Conservation (phyloP, 2,113 vertebrate genomes). For the Clarias magur region DNA sequence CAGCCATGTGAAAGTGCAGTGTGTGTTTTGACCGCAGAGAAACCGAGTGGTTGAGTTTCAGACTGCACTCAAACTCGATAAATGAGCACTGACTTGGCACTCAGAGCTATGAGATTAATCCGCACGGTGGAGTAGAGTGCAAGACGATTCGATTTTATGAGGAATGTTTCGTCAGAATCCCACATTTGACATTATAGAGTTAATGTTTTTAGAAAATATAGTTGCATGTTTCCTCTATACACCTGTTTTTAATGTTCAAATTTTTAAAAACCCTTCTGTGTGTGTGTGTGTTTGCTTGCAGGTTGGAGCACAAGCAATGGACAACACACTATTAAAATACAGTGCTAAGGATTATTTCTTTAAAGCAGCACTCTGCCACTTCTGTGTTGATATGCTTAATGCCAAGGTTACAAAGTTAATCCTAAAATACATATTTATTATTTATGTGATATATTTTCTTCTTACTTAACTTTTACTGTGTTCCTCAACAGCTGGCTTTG, state of each 20-base stretch:
- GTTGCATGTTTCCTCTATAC: background rate
- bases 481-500: conserved; percentile 76
- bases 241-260: background rate
- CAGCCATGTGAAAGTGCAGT: background rate
- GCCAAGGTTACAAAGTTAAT: conserved; percentile 76
- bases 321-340: conserved; percentile 90
- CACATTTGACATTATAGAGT: background rate
- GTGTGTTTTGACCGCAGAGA: background rate
- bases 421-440: too few species aligned
- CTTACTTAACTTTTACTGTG: background rate
- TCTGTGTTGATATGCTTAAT: conserved; percentile 92
- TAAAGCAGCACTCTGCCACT: conserved; percentile 90
- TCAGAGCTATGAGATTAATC: background rate
- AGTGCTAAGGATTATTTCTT: conserved; percentile 95
- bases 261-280: background rate
- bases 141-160: background rate
- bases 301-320: conserved; percentile 87
- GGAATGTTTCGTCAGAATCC: background rate
- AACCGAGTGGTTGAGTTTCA: too few species aligned
- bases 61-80: too few species aligned
- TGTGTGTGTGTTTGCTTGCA: conserved; percentile 34
- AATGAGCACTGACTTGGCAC: background rate
- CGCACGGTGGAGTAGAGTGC: background rate
- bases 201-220: background rate
- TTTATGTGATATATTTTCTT: background rate